Conservation (phyloP, 1,140 invertebrate species). For the Lepidurus packardi region DNA sequence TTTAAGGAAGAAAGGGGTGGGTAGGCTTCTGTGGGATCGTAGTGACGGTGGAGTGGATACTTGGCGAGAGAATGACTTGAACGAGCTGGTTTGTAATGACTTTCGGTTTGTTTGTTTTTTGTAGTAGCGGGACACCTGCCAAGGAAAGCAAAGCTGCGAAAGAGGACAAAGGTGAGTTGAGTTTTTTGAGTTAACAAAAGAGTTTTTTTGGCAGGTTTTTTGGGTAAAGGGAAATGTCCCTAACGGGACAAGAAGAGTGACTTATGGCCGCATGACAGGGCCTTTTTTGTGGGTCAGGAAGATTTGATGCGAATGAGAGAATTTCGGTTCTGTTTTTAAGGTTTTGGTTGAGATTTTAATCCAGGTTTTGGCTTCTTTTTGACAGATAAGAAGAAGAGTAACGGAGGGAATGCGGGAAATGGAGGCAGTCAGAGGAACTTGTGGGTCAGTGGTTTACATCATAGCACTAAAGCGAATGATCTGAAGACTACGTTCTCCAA, state of each 20-base stretch:
- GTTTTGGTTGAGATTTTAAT: not conserved
- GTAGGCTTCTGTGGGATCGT: not conserved
- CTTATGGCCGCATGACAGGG: not conserved
- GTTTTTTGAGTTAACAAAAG: not conserved
- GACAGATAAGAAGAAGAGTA: conserved; percentile 33
- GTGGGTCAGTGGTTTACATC: conserved; percentile 87
- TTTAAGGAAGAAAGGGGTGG: not conserved
- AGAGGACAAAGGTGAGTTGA: conserved; percentile 36
- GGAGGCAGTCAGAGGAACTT: conserved; percentile 62
- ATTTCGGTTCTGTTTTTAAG: not conserved
- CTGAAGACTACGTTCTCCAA: conserved; percentile 84
- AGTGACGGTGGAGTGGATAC: too few relatives aligned
- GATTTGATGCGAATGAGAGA: too few relatives aligned
- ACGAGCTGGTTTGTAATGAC: not conserved
- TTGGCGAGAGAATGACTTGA: not conserved
- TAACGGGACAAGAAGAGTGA: not conserved
- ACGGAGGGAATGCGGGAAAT: conserved; percentile 38
- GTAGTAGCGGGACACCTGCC: conserved; percentile 1
- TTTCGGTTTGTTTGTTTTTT: not conserved
- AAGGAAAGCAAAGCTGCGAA: conserved; percentile 31
- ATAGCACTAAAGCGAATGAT: conserved; percentile 81
- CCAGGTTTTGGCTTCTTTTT: not conserved
- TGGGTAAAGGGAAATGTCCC: not conserved
- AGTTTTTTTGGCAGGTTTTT: not conserved
- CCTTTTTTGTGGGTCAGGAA: conserved; percentile 15